Percentiles rank a stretch among this genome's conserved stretches.
Evolutionary conservation across 2,113 vertebrate genomes (phyloP).

Genomic region (Centropus unirufus): DNA sequence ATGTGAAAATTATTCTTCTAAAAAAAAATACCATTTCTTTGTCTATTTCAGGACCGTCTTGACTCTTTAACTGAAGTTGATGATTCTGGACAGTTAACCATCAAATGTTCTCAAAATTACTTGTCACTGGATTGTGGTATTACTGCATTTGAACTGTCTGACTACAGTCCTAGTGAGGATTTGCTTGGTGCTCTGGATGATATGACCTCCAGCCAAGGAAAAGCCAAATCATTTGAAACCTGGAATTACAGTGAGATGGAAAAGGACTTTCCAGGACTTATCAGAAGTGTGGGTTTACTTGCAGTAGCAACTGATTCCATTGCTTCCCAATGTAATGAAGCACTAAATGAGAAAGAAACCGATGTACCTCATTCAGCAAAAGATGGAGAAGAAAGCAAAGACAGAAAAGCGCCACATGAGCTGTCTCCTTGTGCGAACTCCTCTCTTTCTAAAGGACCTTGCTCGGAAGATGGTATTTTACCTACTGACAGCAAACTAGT

Average conservation of each 20-base stretch:
- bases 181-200: constrained; percentile 74
- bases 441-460: constrained; percentile 21
- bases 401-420: neutral
- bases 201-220: constrained; percentile 69
- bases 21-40: neutral
- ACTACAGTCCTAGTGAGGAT: constrained; percentile 94
- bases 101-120: constrained; percentile 97
- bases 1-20: neutral
- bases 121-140: constrained; percentile 98
- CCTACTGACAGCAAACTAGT: neutral
- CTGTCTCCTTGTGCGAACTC: neutral
- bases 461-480: constrained; percentile 20
- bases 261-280: constrained; percentile 84
- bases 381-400: constrained; percentile 29
- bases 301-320: constrained; percentile 76
- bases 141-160: constrained; percentile 94
- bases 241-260: constrained; percentile 84
- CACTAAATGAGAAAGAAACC: constrained; percentile 51
- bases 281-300: constrained; percentile 85
- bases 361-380: constrained; percentile 33
- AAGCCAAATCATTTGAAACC: constrained; percentile 79
- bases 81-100: constrained; percentile 95
- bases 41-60: constrained; percentile 87
- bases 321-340: constrained; percentile 67
- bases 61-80: constrained; percentile 96